Base-by-base conservation (phyloP, 2,113 vertebrate genomes). In the Cyanocitta stelleri region DNA sequence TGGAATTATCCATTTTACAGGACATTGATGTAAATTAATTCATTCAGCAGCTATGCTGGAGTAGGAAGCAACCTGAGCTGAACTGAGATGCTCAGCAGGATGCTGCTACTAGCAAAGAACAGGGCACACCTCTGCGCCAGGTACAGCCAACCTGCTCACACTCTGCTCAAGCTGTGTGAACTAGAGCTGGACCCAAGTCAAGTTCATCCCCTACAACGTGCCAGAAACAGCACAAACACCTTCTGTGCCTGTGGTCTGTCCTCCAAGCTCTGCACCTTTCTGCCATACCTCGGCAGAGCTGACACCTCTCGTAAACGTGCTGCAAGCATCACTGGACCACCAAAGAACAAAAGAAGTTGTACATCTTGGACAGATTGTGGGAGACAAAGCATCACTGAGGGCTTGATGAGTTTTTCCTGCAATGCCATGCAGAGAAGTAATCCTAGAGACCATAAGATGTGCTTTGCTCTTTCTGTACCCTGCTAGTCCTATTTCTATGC, bases 1-100 rank as follows among this genome's bases (percentile, higher is more conserved):
- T 68, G 39, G 49, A 68, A 67, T 87, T 56, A 87, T 49, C 64
- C 32, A 58, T 96, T 95, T 93, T 87, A 74, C 62, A 85, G 86
- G 75, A 62, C 75, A 77, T 1, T 21, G 59, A 93, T 75, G 64
- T 44, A 94, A 93, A 96, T 92, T 72, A 92, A 96, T 88, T 94
- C 43, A 43, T 87, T 90, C 89, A 67, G 76, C 72, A 91, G 66
- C 77, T 74, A 66, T 32, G 33, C 58, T 58, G 62, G 59, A 56
- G 39, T 41, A 54, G 37, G 37, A 81, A 90, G 93, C 78, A 92
- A 81, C 88, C 93, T 59, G 58, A 92, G 66, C 83, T 94, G 94
- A 97, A 94, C 74, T 14, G 46, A 44, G 72, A 63, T 13, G 54
- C 64, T 33, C 76, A 78, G 85, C 54, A 71, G 83, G 85, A 52